Conservation (phyloP, 2,888 invertebrate genomes). For the Barypeithes pellucidus region DNA sequence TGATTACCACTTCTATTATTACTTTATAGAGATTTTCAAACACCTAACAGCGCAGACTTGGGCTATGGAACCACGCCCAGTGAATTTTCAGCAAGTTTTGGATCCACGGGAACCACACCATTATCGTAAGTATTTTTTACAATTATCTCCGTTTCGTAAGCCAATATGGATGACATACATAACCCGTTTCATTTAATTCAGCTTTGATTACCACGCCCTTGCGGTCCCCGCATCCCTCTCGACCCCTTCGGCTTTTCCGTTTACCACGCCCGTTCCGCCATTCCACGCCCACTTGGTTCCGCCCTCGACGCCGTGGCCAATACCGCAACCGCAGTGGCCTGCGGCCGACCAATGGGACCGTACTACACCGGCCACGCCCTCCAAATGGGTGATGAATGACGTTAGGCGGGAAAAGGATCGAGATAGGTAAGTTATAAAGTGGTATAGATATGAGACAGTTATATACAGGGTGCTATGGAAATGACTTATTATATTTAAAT, state of each 20-base stretch:
- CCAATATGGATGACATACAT: too few relatives aligned
- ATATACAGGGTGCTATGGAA: too few relatives aligned
- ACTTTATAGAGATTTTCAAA: slow-evolving; percentile 61
- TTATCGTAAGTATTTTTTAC: slow-evolving; percentile 61
- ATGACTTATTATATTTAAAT: too few relatives aligned
- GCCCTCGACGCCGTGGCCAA: slow-evolving; percentile 42
- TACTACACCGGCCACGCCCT: slow-evolving; percentile 6
- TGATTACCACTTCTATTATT: not conserved
- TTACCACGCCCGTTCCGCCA: slow-evolving; percentile 25
- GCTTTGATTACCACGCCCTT: slow-evolving; percentile 44
- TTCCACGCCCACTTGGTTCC: slow-evolving; percentile 36
- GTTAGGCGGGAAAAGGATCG: slow-evolving; percentile 44
- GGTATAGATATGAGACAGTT: too few relatives aligned
- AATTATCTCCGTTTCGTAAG: not conserved
- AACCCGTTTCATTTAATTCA: slow-evolving; percentile 9
- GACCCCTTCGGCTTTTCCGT: slow-evolving; percentile 27
- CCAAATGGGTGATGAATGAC: slow-evolving; percentile 39
- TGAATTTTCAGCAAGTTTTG: slow-evolving; percentile 72
- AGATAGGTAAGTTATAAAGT: slow-evolving; percentile 36
- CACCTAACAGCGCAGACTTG: slow-evolving; percentile 69
- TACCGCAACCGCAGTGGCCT: slow-evolving; percentile 49
- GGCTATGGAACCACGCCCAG: slow-evolving; percentile 73
- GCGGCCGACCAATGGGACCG: slow-evolving; percentile 44
- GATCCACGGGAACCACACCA: slow-evolving; percentile 73
- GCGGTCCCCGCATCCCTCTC: slow-evolving; percentile 29